phyloP scores from a whole-genome alignment of 1,140 invertebrate species.

The Rhagoletis zephyria region DNA sequence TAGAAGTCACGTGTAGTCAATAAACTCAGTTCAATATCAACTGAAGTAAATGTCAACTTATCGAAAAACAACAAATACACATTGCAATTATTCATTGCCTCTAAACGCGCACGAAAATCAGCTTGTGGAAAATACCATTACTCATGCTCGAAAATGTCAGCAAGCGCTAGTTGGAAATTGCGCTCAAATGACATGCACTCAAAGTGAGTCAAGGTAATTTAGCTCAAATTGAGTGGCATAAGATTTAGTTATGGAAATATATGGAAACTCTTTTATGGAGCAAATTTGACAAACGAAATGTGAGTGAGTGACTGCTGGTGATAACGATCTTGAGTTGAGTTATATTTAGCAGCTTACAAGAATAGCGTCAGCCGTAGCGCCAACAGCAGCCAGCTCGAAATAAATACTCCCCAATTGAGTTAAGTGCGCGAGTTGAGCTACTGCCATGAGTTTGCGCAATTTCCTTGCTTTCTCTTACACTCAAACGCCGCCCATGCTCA shows the following conservation, averaged over 20 bases:
- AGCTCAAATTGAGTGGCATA: background rate
- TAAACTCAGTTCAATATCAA: background rate
- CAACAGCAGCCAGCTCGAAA: background rate
- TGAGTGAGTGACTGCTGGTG: background rate
- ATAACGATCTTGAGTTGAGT: too few species aligned
- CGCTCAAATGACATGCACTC: background rate
- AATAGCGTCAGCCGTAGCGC: too few species aligned
- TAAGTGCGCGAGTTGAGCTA: too few species aligned
- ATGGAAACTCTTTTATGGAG: too few species aligned
- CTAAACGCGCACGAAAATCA: background rate
- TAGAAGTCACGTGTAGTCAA: too few species aligned
- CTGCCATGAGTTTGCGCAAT: background rate
- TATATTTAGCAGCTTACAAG: background rate
- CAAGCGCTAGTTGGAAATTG: background rate
- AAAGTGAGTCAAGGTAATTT: background rate
- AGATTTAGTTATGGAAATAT: too few species aligned
- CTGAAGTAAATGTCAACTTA: background rate
- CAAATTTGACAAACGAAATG: too few species aligned
- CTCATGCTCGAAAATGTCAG: background rate
- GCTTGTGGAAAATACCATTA: background rate
- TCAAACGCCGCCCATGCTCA: background rate
- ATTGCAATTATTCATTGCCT: background rate
- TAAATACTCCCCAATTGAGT: background rate
- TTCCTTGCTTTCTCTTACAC: background rate
- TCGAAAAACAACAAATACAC: background rate